Base-by-base conservation (phyloP, 2,113 vertebrate species). In the Gopherus evgoodei region DNA sequence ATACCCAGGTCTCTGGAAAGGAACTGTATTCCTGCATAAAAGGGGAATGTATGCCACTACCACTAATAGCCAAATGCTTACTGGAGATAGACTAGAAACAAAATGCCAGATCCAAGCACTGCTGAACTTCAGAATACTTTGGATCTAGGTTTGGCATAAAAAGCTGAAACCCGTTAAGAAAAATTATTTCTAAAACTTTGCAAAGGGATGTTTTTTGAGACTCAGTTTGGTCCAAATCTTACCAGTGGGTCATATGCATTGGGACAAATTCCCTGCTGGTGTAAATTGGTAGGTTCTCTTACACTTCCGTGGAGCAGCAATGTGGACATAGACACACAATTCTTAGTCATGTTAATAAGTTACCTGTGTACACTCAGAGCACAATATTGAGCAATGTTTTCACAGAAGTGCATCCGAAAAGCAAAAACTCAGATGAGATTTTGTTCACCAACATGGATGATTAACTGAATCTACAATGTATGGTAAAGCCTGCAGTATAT, bases 281-380 rank as follows among this genome's bases (percentile, higher is more conserved):
- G 65, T 72, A 78, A 11, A 44, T 50, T 42, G 78, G 27, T 56
- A 38, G 94, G 72, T 56, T 21, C 82, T 65, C 83, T 27, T 0
- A 88, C 84, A 83, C 57, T 83, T 65, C 65, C 75, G 44, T 10
- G 84, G 72, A 87, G 83, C 0, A 1, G 29, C n/a, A 79, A 79
- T 90, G 90, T 84, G 91, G 69, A 87, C 52, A 90, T 78, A 65
- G 42, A 72, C 72, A 93, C 44, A 91, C 19, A 88, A 88, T 81
- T 54, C 27, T 52, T 57, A 59, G 52, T 81, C 5, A 94, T 88
- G 94, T 95, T 90, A 93, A 27, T 88, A 83, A 91, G 69, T 89
- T 83, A 84, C 81, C 79, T 92, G 57, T 85, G 83, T 92, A 89
- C 65, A 69, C 47, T 50, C 35, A 25, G 19, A 38, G 38, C 11